Conservation (phyloP, 1,140 invertebrate species). For the Caenorhabditis brenneri region DNA sequence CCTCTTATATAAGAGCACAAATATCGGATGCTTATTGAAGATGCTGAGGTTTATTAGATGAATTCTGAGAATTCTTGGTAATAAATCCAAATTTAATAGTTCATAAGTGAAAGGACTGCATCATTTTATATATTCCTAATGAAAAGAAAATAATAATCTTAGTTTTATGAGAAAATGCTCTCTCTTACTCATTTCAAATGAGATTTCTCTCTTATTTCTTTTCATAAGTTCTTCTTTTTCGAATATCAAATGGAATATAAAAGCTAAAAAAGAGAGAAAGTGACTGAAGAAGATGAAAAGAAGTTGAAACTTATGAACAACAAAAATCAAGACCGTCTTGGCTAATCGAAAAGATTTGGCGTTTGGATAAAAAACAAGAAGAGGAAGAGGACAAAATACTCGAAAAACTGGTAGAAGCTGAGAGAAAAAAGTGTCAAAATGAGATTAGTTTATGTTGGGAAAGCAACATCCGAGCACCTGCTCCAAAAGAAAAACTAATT, state of each 20-base stretch:
- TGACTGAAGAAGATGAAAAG: not conserved
- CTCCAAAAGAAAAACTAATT: not conserved
- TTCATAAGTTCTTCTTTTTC: not conserved
- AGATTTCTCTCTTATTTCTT: not conserved
- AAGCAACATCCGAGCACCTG: constrained; percentile 8
- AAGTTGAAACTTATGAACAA: constrained; percentile 4
- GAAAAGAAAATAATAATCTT: no score
- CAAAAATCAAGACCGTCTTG: not conserved
- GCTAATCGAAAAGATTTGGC: not conserved
- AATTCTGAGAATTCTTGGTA: no score
- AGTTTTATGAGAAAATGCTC: no score
- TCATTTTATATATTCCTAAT: not conserved
- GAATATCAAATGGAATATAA: not conserved
- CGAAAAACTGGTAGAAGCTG: not conserved
- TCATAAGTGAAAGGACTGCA: not conserved
- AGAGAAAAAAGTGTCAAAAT: not conserved
- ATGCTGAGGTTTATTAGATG: no score
- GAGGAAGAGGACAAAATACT: not conserved
- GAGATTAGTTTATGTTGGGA: not conserved
- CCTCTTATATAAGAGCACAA: no score
- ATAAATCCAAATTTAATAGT: no score
- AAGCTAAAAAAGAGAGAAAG: not conserved
- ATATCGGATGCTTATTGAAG: no score
- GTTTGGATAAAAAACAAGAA: not conserved
- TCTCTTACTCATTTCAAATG: no score